These are phyloP conservation scores for Cyclopterus lumpus DNA, from an alignment of 2,797 vertebrate species.

Conservation along the genomic window DNA sequence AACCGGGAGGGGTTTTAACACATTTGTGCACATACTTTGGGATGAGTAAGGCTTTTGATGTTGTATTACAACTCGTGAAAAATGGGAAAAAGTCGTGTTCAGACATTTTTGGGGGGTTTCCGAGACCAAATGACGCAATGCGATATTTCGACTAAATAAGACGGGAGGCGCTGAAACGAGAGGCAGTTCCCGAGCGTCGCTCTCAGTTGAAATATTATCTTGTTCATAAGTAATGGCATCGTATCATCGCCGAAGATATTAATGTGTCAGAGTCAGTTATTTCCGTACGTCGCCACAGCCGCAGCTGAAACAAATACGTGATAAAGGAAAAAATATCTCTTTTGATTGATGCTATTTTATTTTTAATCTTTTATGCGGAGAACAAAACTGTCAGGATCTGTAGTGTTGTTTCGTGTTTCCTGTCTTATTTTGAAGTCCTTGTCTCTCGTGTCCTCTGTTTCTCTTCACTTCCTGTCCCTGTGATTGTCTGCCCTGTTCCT, in stretches of 20 bases:
- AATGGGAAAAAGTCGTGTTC: not conserved
- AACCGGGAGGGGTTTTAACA: not conserved
- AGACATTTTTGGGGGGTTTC: no score
- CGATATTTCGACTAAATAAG: not conserved
- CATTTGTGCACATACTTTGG: not conserved
- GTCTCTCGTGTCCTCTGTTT: no score
- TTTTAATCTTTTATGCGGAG: not conserved
- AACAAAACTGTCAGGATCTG: no score
- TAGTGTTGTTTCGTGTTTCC: no score
- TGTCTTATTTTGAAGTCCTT: no score
- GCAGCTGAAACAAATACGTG: constrained; percentile 25
- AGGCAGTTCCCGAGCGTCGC: constrained; percentile 5
- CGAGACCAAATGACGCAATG: not conserved
- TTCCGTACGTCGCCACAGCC: constrained; percentile 13
- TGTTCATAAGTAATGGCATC: constrained; percentile 32
- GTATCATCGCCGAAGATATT: constrained; percentile 32
- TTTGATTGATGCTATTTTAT: not conserved
- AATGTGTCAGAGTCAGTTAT: constrained; percentile 34
- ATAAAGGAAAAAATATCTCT: constrained; percentile 6
- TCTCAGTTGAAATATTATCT: constrained; percentile 26
- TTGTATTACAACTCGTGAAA: not conserved
- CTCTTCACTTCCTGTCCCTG: no score
- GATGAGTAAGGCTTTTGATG: not conserved
- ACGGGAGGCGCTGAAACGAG: not conserved
- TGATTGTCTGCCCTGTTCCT: no score